Base-by-base conservation (phyloP, 2,797 vertebrate genomes). In the Zenarchopterus dispar region DNA sequence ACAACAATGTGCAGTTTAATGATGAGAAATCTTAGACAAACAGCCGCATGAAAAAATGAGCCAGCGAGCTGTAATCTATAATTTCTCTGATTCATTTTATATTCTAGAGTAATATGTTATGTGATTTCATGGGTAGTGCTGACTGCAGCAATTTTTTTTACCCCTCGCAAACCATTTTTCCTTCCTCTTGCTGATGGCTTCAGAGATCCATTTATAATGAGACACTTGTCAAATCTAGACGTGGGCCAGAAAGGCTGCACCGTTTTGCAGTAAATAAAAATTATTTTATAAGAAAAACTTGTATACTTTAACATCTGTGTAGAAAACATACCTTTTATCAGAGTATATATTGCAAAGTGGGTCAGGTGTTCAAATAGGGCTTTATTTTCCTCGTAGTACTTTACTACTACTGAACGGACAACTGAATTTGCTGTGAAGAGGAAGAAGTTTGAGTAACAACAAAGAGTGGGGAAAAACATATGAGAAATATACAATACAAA, bases 31-130 rank as follows among this genome's bases (percentile, higher is more conserved):
- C 59, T 62, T 24, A 78, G 67, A 79, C 63, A 74, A 84, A 80
- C 64, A 55, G 62, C 66, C 45, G 70, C 18, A 59, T 84, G 79
- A 90, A 79, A 84, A 64, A 57, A 56, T n/a, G 36, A 62, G 51
- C 60, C 46, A 31, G 52, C 65, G 26, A 70, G 44, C 67, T 70
- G 70, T 80, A 84, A 91, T 89, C 84, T 78, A 84, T 86, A 70
- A 62, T 59, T 75, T 54, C 50, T 70, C 49, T 46, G 66, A 76
- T 78, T 75, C 63, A 62, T 75, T 87, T 70, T 82, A 75, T 84
- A 70, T 81, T 84, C 80, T 58, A 70, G 56, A 21, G 41, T 61
- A 59, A 81, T 81, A 67, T 62, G 50, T 82, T 77, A 68, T 67
- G 56, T 65, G 68, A 61, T 73, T 66, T 85, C 67, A 78, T 70